Evolutionary conservation across 1,140 invertebrate genomes (phyloP).

Genomic region (Acromyrmex heyeri): DNA sequence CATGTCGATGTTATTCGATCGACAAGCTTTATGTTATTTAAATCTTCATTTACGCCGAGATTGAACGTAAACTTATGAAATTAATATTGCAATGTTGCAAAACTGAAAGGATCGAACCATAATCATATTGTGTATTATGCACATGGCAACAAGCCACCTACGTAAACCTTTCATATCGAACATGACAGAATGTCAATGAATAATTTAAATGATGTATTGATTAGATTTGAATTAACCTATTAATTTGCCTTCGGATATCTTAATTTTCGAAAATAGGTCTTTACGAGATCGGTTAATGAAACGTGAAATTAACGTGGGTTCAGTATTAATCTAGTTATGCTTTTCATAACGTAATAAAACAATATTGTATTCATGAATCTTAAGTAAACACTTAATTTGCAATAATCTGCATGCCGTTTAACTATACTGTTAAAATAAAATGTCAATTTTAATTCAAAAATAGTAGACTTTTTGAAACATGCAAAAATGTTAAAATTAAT

Average conservation of each 20-base stretch:
- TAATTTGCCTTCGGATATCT: slow-evolving; percentile 17
- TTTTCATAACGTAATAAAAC: slow-evolving; percentile 37
- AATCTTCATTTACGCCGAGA: neutral
- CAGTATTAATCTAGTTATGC: neutral
- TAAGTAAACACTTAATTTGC: too few relatives aligned
- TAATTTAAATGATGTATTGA: slow-evolving; percentile 33
- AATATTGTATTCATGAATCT: neutral
- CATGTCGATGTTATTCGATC: slow-evolving; percentile 2
- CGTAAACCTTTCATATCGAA: neutral
- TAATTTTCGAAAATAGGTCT: slow-evolving; percentile 41
- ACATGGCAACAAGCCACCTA: neutral
- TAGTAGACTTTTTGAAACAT: too few relatives aligned
- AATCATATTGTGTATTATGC: slow-evolving; percentile 11
- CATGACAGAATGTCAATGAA: slow-evolving; percentile 6
- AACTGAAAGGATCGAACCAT: slow-evolving; percentile 10
- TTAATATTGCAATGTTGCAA: slow-evolving; percentile 5
- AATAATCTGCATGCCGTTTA: too few relatives aligned
- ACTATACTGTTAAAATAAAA: too few relatives aligned
- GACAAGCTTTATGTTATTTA: slow-evolving; percentile 11
- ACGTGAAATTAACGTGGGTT: neutral
- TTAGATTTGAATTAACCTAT: slow-evolving; percentile 12
- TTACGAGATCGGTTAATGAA: neutral
- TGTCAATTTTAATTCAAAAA: too few relatives aligned
- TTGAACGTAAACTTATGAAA: neutral
- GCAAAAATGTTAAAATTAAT: too few relatives aligned